These are phyloP conservation scores for Ostrea edulis DNA, from an alignment of 1,140 invertebrate species.

Conservation along the genomic window DNA sequence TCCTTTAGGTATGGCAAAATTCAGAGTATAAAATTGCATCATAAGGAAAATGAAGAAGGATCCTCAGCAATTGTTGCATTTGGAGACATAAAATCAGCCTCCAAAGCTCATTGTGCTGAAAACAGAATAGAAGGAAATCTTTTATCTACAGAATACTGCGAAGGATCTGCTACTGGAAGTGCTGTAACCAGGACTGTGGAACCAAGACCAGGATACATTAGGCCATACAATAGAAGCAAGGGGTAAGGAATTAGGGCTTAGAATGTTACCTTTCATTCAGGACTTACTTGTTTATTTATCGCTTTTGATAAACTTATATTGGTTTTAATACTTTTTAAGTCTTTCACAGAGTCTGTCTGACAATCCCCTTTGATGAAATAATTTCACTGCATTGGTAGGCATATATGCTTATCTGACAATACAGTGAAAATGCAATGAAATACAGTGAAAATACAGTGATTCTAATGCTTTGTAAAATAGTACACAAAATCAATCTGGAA, in stretches of 20 bases:
- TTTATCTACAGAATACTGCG: constrained; percentile 95
- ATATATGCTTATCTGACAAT: not conserved
- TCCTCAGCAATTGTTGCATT: constrained; percentile 93
- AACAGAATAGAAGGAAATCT: constrained; percentile 91
- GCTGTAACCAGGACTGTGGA: constrained; percentile 68
- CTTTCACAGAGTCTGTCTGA: not conserved
- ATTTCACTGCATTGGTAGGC: not conserved
- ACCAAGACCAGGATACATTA: constrained; percentile 44
- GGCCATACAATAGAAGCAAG: constrained; percentile 55
- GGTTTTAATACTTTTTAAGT: not conserved
- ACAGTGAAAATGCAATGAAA: not conserved
- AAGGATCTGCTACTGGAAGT: constrained; percentile 85
- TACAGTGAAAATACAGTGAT: no score
- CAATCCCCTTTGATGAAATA: no score
- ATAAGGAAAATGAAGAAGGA: constrained; percentile 83
- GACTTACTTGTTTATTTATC: not conserved
- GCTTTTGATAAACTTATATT: not conserved
- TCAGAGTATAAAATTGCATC: constrained; percentile 95
- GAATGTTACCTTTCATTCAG: no score
- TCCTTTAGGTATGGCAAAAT: constrained; percentile 94
- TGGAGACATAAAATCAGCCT: constrained; percentile 97
- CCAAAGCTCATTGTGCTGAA: constrained; percentile 93
- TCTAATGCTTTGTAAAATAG: no score
- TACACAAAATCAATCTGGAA: no score
- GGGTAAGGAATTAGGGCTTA: constrained; percentile 60